Conservation (phyloP, 2,797 vertebrate genomes). For the Paguma larvata region DNA sequence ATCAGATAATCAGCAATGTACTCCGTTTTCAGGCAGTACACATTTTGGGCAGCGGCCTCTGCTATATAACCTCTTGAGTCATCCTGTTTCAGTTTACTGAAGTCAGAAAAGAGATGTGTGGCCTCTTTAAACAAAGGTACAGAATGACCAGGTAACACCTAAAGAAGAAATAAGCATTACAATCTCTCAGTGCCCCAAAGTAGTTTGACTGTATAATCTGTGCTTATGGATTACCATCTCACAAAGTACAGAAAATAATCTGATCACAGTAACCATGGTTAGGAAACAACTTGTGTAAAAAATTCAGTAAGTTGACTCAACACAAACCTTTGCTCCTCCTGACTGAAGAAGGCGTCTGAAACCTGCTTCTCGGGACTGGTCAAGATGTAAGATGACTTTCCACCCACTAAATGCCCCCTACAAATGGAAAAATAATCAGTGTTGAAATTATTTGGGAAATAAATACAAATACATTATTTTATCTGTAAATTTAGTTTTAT, state of each 20-base stretch:
- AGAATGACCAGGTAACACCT: slow-evolving; percentile 94
- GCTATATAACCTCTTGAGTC: slow-evolving; percentile 91
- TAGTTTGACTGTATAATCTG: neutral
- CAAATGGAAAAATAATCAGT: slow-evolving; percentile 51
- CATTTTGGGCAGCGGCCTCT: slow-evolving; percentile 92
- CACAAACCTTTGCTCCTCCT: slow-evolving; percentile 95
- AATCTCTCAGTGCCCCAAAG: neutral
- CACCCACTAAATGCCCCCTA: slow-evolving; percentile 98
- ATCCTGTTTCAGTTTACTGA: slow-evolving; percentile 93
- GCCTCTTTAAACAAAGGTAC: slow-evolving; percentile 91
- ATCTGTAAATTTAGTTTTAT: slow-evolving; percentile 29
- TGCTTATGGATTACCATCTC: neutral
- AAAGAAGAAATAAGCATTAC: slow-evolving; percentile 41
- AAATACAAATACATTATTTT: slow-evolving; percentile 32
- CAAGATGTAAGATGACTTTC: slow-evolving; percentile 97
- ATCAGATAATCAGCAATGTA: slow-evolving; percentile 98
- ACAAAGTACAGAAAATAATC: slow-evolving; percentile 31
- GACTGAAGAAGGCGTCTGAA: slow-evolving; percentile 97
- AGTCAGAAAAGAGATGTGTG: slow-evolving; percentile 97
- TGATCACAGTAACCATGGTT: neutral
- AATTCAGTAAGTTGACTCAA: neutral
- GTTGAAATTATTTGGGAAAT: slow-evolving; percentile 51
- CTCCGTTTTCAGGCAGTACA: slow-evolving; percentile 95
- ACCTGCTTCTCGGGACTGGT: slow-evolving; percentile 95
- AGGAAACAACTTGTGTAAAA: neutral